phyloP scores from a whole-genome alignment of 2,113 vertebrate species.

The Chaenocephalus aceratus region DNA sequence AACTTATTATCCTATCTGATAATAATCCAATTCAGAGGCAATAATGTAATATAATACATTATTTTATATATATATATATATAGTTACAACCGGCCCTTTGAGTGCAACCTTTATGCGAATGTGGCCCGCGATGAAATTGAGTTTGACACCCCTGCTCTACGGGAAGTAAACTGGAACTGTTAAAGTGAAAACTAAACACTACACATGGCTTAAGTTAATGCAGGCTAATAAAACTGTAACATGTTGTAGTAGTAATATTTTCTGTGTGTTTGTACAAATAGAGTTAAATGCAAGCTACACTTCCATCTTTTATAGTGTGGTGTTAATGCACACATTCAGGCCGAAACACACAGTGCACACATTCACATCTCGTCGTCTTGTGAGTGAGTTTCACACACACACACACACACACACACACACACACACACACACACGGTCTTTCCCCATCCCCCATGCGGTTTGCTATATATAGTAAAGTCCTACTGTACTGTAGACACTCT shows the following conservation, averaged over 20 bases:
- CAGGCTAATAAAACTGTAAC: background rate
- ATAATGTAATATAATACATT: too few species aligned
- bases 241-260: too few species aligned
- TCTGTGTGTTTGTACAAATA: background rate
- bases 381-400: constrained; percentile 74
- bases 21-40: too few species aligned
- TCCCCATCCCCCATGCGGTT: constrained; percentile 33
- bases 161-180: background rate
- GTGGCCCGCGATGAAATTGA: too few species aligned
- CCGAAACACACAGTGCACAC: background rate
- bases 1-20: too few species aligned
- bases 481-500: constrained; percentile 54
- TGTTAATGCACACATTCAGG: constrained; percentile 11
- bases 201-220: background rate
- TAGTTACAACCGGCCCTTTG: too few species aligned
- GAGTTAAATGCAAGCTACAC: background rate
- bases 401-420: background rate
- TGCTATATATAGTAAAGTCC: constrained; percentile 72
- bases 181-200: background rate
- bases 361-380: constrained; percentile 85
- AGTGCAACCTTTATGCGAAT: too few species aligned
- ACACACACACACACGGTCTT: background rate
- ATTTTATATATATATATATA: too few species aligned
- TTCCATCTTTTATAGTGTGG: background rate
- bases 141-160: too few species aligned